These are phyloP conservation scores for Eurois occulta DNA, from an alignment of 2,888 invertebrate species.

Conservation along the genomic window DNA sequence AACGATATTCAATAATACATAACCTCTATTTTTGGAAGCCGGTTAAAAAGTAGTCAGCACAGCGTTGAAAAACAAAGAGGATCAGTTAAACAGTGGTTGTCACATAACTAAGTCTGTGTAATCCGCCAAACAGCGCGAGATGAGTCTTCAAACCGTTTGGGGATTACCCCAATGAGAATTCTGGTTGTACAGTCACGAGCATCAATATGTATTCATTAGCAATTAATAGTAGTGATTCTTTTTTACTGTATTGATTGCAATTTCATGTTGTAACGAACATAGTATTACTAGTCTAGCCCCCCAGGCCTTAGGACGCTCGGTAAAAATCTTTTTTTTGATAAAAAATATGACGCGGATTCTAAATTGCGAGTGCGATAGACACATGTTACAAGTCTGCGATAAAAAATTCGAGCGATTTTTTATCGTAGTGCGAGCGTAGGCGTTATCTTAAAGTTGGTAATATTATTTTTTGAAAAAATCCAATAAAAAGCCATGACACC, in stretches of 20 bases:
- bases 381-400: no score
- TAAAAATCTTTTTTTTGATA: no score
- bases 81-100: slow-evolving; percentile 46
- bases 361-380: not conserved
- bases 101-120: slow-evolving; percentile 43
- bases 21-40: not conserved
- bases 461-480: not conserved
- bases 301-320: not conserved
- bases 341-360: not conserved
- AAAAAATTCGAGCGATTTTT: no score
- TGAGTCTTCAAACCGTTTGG: slow-evolving; percentile 41
- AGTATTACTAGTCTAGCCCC: not conserved
- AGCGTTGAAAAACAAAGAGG: slow-evolving; percentile 1
- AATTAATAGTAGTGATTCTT: not conserved
- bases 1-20: no score
- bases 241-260: not conserved
- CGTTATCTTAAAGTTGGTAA: no score
- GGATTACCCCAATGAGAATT: slow-evolving; percentile 63
- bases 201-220: not conserved
- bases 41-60: not conserved
- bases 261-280: not conserved
- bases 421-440: no score
- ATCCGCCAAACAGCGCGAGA: slow-evolving; percentile 39
- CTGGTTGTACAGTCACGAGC: slow-evolving; percentile 23
- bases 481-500: no score